Evolutionary conservation across 2,113 vertebrate species (phyloP).

Genomic region (Romanogobio albipinnatus): DNA sequence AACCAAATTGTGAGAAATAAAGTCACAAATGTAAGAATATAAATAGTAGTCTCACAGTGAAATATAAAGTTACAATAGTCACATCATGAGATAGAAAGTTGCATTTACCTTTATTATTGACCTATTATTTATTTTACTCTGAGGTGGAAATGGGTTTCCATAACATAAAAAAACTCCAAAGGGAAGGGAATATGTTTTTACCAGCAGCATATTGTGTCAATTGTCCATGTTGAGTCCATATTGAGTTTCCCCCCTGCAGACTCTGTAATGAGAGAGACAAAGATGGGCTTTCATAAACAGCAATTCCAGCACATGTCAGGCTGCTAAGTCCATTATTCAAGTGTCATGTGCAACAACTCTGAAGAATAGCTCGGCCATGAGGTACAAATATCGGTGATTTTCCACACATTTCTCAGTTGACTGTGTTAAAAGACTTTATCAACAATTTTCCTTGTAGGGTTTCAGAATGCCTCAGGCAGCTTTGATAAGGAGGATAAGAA

Average conservation of each 20-base stretch:
- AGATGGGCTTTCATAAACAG: neutral
- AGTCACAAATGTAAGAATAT: neutral
- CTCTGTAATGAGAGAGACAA: neutral
- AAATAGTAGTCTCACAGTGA: neutral
- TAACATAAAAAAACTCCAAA: neutral
- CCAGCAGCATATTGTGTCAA: neutral
- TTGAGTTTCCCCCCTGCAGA: neutral
- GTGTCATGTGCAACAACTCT: neutral
- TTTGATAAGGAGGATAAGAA: constrained; percentile 35
- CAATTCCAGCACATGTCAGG: neutral
- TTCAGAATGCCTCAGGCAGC: neutral
- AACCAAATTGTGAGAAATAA: neutral
- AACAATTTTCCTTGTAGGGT: neutral
- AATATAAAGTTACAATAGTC: neutral
- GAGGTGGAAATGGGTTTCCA: neutral
- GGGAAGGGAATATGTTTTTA: neutral
- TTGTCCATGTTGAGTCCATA: neutral
- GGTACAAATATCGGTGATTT: constrained; percentile 1
- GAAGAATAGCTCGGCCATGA: neutral
- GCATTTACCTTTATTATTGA: neutral
- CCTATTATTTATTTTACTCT: too few species aligned
- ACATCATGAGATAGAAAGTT: neutral
- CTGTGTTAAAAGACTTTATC: constrained; percentile 29
- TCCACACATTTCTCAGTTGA: constrained; percentile 12
- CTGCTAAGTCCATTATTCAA: neutral